Base-by-base conservation (phyloP, 2,888 invertebrate species). In the Dryobota labecula region DNA sequence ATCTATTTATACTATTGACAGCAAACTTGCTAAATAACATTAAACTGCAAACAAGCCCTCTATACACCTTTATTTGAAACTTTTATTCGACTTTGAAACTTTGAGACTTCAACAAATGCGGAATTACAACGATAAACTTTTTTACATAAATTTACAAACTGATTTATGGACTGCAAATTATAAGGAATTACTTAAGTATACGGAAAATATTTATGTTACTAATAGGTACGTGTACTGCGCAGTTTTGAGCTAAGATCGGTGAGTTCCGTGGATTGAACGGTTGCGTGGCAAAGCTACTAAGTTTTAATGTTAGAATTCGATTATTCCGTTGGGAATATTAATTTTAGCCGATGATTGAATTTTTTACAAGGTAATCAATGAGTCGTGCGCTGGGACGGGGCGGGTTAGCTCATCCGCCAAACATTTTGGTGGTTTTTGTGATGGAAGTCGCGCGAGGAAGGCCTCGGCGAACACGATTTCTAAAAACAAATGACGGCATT, bases 401-500 rank as follows among this genome's bases (percentile, higher is more conserved):
- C 92, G 92, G 92, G 95, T 95, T 95, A 95, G 94, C 94, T 95
- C 95, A 95, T 95, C 94, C 93, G 93, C 89, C 87, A 93, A 92
- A 91, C 93, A 93, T 95, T 94, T 94, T 92, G 94, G 94, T 93
- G 92, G 94, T 95, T 95, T 95, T 95, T 95, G 94, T 95, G 93
- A 89, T 88, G 84, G 86, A 87, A 88, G 89, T 87, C 85, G 90
- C 86, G 86, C 85, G 90, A 89, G 92, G 95, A 95, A 95, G 95
- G 95, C 92, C 95, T 94, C 92, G 80, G 87, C 81, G 88, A 88
- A 92, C 95, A 95, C 95, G 95, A 95, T 86, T 92, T 86, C 86
- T 86, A 87, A 86, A 89, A 91, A 90, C 90, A 92, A 92, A 94
- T 94, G 94, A 95, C 94, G 94, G 89, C 94, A 93, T 94, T 70